A percentile compares a stretch with the other conserved stretches of the same genome.
phyloP scores from a whole-genome alignment of 1,140 invertebrate species.

The Temnothorax nylanderi region DNA sequence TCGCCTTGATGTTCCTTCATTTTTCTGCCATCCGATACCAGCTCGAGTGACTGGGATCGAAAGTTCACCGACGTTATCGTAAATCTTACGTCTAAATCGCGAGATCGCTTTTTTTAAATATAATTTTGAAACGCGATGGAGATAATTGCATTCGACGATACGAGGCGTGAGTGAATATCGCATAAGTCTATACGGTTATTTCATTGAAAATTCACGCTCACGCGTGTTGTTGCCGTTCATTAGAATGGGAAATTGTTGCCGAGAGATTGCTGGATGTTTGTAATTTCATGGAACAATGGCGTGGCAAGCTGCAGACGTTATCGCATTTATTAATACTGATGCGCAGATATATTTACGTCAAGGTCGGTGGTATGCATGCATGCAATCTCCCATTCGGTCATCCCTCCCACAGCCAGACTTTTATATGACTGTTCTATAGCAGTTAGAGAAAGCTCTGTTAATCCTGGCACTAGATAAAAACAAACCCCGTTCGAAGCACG shows the following conservation, averaged over 20 bases:
- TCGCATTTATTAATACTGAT: slow-evolving; percentile 28
- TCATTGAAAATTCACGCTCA: neutral
- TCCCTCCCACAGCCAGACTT: neutral
- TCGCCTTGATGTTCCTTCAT: slow-evolving; percentile 25
- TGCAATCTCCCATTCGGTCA: neutral
- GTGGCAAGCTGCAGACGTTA: slow-evolving; percentile 17
- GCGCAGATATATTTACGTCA: slow-evolving; percentile 12
- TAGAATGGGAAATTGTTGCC: neutral
- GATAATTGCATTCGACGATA: slow-evolving; percentile 24
- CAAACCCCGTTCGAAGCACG: slow-evolving; percentile 12
- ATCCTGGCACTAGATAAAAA: slow-evolving; percentile 48
- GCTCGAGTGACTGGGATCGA: slow-evolving; percentile 35
- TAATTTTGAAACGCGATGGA: neutral
- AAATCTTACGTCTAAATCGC: slow-evolving; percentile 25
- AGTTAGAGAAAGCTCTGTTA: slow-evolving; percentile 23
- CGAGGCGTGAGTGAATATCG: neutral
- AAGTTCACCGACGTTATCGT: slow-evolving; percentile 41
- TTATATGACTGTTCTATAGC: slow-evolving; percentile 24
- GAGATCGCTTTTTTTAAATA: slow-evolving; percentile 10
- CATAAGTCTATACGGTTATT: neutral
- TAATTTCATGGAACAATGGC: neutral
- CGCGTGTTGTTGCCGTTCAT: neutral
- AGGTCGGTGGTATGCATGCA: neutral
- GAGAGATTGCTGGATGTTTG: neutral
- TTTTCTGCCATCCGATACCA: slow-evolving; percentile 47